A percentile compares a stretch with the other conserved stretches of the same genome.
These are phyloP conservation scores for Trypoxylus dichotomus DNA, from an alignment of 1,140 invertebrate species.

Conservation along the genomic window DNA sequence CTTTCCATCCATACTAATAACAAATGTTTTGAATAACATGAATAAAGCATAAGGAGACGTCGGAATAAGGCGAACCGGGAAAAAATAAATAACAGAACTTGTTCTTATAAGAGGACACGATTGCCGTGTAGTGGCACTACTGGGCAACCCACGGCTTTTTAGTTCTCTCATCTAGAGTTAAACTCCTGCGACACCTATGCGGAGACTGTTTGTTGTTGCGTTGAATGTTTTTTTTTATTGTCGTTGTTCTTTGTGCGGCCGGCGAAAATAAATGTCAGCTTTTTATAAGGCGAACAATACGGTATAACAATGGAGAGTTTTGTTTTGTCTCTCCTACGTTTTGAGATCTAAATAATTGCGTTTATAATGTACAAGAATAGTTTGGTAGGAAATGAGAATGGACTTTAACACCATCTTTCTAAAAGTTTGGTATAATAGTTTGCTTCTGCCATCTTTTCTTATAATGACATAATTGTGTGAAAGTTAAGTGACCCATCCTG, in stretches of 20 bases:
- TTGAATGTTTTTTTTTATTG: neutral
- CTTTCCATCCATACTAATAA: neutral
- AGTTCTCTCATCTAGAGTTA: neutral
- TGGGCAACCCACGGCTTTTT: neutral
- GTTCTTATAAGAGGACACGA: neutral
- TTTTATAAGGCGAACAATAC: slow-evolving; percentile 17
- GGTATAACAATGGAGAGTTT: neutral
- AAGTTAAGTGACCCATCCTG: no score
- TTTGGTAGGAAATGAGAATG: no score
- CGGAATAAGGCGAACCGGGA: neutral
- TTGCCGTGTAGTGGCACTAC: neutral
- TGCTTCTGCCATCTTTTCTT: no score
- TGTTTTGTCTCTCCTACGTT: neutral
- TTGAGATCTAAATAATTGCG: no score
- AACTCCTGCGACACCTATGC: neutral
- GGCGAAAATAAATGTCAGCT: slow-evolving; percentile 12
- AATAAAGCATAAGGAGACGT: slow-evolving; percentile 4
- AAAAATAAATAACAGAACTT: slow-evolving; percentile 1
- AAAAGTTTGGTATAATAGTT: no score
- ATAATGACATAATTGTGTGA: no score
- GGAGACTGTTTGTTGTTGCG: neutral
- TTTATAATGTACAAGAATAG: no score
- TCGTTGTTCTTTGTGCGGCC: neutral
- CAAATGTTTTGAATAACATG: slow-evolving; percentile 20
- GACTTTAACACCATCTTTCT: no score